Base-by-base conservation (phyloP, 2,797 vertebrate genomes). In the Manis crassicaudata region DNA sequence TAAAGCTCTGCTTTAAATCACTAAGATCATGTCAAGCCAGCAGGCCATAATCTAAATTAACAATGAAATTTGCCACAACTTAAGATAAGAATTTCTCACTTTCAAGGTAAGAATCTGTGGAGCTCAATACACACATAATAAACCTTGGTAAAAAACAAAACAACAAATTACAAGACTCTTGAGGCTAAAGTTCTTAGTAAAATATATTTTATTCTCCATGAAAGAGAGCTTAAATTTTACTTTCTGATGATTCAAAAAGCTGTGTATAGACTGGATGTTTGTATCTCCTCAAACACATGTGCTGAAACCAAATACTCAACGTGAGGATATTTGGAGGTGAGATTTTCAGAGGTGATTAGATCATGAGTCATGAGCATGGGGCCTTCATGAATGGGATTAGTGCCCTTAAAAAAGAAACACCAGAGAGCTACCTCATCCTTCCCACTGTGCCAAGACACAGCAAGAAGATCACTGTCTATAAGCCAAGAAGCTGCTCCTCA, bases 201-300 rank as follows among this genome's bases (percentile, higher is more conserved):
- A 91, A 94, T 11, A 40, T 29, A 6, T 35, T 83, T 92, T 11
- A 60, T 32, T 87, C 50, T 70, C 14, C 7, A 87, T 50, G 27
- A 75, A 25, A 76, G 54, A 86, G 12, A 92, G 11, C 17, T 90
- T 90, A 72, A 88, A 90, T 77, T 6, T 3, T 40, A 54, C 50
- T 88, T 84, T 96, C 90, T 46, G 92, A 60, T 92, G 46, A 88
- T 83, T 46, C 63, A 10, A 58, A 90, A 90, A 68, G 37, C 29
- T 63, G 25, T 54, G 89, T 75, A 5, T 75, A 56, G 32, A 81
- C 27, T n/a, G 16, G 52, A 73, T 67, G 25, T 50, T 21, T 81
- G 65, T 83, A 52, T 50, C 13, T 18, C 62, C 35, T 25, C 9
- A 35, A 54, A 77, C 37, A 56, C 56, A 3, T 70, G 56, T 27